These are phyloP conservation scores for Loris lydekkerianus DNA, from an alignment of 2,797 vertebrate genomes.

Conservation along the genomic window DNA sequence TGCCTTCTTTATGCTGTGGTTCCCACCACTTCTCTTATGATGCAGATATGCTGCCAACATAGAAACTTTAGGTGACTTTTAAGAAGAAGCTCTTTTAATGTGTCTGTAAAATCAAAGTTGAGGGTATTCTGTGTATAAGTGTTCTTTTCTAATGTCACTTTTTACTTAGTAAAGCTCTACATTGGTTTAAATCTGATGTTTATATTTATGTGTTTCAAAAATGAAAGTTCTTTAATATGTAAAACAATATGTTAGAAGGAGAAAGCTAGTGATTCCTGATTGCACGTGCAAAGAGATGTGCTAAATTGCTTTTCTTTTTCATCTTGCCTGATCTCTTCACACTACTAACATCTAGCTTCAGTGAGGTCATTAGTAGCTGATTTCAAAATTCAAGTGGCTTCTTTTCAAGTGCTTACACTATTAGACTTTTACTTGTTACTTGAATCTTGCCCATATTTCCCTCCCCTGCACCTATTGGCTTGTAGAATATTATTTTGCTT, in stretches of 20 bases:
- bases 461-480: background rate
- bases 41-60: background rate
- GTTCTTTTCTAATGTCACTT: background rate
- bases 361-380: background rate
- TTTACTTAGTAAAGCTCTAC: slow-evolving; percentile 25
- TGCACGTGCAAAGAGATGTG: background rate
- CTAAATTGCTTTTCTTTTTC: background rate
- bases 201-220: slow-evolving; percentile 44
- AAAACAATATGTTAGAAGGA: background rate
- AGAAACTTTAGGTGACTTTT: background rate
- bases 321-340: background rate
- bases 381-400: slow-evolving; percentile 29
- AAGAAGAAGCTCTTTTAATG: background rate
- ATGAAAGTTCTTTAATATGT: background rate
- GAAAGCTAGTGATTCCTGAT: background rate
- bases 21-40: background rate
- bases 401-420: background rate
- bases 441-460: background rate
- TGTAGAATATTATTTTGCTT: background rate
- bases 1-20: background rate
- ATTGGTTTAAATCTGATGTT: background rate
- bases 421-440: background rate
- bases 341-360: background rate
- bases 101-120: background rate
- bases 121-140: background rate